These are phyloP conservation scores for Panzeria rudis DNA, from an alignment of 2,888 invertebrate species.

Conservation along the genomic window DNA sequence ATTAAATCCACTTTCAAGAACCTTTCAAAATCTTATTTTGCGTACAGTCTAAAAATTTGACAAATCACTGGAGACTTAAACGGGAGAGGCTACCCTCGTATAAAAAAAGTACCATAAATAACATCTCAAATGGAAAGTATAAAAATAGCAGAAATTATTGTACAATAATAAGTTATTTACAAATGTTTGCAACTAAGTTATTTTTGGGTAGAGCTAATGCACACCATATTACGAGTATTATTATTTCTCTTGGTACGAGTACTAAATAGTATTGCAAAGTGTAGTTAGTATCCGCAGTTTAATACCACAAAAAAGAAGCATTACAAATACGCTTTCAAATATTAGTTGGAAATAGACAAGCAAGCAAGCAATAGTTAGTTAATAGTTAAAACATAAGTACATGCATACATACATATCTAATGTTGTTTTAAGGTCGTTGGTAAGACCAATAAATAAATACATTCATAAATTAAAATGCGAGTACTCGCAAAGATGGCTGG, in stretches of 20 bases:
- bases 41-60: no score
- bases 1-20: no score
- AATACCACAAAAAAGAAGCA: not conserved
- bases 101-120: no score
- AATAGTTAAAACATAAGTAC: slow-evolving; percentile 1
- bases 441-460: slow-evolving; percentile 57
- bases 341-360: slow-evolving; percentile 3
- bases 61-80: no score
- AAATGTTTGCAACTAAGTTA: slow-evolving; percentile 2
- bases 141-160: slow-evolving; percentile 16
- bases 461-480: slow-evolving; percentile 43
- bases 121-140: slow-evolving; percentile 4
- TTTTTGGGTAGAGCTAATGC: not conserved
- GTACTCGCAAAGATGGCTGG: slow-evolving; percentile 5
- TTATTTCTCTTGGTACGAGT: slow-evolving; percentile 5
- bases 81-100: no score
- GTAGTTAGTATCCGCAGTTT: not conserved
- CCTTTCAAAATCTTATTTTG: no score
- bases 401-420: not conserved
- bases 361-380: no score
- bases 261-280: not conserved
- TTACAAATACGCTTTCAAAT: not conserved
- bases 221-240: not conserved
- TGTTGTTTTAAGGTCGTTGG: slow-evolving; percentile 64
- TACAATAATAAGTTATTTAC: slow-evolving; percentile 40